Base-by-base conservation (phyloP, 1,140 invertebrate genomes). In the Saxidomus purpurata region DNA sequence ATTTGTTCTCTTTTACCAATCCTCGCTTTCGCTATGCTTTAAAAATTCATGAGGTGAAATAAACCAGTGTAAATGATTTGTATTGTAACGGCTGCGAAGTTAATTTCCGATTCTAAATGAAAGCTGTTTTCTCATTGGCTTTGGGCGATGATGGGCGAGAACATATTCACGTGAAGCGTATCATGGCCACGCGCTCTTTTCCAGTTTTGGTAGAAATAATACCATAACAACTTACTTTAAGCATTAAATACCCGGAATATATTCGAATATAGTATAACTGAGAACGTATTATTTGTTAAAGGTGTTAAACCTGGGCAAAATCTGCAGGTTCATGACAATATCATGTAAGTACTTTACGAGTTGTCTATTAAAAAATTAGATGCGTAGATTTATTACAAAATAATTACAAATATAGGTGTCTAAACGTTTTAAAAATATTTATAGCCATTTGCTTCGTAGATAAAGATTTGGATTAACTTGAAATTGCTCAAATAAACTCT, bases 61-160 rank as follows among this genome's bases (percentile, higher is more conserved):
- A 85, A 87, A 77, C 71, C 85, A 79, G 74, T 77, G 74, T 77
- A 87, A 87, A 87, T 76, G 85, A 79, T 67, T 87, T 87, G 85
- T 87, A 87, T 67, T 52, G 71, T 79, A 87, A 77, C 55, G 55
- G 74, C 34, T 63, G 63, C 43, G 52, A 43, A 63, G 71, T 87
- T 87, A 87, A 87, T 87, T 79, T 87, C 85, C 85, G 52, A 87
- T 79, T 49, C 55, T 61, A 67, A 77, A 49, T 63, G 55, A 77
- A 63, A 79, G 55, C 71, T 36, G 71, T 61, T 34, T 47, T 87
- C 38, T 36, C 11, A 87, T 87, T 87, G 85, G 85, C 74, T 63
- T 19, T 47, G n/a, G 52, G 71, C 49, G 17, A 63, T 59, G 61
- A 59, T 67, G 52, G 85, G 28, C 49, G 49, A 87, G 52, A 36